Base-by-base conservation (phyloP, 2,113 vertebrate genomes). In the Amazona guildingii region DNA sequence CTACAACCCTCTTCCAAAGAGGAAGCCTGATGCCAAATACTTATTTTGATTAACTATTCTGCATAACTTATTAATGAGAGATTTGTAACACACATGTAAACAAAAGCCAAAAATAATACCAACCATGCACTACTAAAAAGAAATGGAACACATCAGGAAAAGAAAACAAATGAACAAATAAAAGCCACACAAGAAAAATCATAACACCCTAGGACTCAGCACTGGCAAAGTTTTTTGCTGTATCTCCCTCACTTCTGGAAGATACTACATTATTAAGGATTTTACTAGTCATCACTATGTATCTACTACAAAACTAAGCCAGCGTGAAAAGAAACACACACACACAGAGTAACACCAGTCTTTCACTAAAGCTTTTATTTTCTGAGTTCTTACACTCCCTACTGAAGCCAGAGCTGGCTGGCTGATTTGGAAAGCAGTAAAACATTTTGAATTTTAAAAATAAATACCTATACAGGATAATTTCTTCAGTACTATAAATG, bases 41-140 rank as follows among this genome's bases (percentile, higher is more conserved):
- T 93, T 87, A 83, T 72, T 96, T 62, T 92, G 15, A 89, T 69
- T 96, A 96, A 94, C 83, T 95, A 78, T 67, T 94, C 68, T 82
- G 81, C 2, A 46, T 18, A 80, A 83, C 79, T 96, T 43, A 79
- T 52, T 90, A 73, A 86, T 64, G 83, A 92, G n/a, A 66, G 73
- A 86, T 96, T 82, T 76, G 35, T 77, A 77, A 66, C 3, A 11
- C 23, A 49, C 31, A 79, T 49, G 46, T 91, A 87, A 94, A 94
- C 24, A 79, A 84, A 96, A 80, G 68, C 1, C 1, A 74, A 84
- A 83, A 70, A 1, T 28, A 84, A 33, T 19, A 87, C 19, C 48
- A 87, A 28, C 7, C 20, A 75, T 3, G 4, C 14, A 73, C 86
- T 0, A 81, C 10, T 12, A 54, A 78, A 55, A 54, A 69, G 49